Conservation (phyloP, 1,140 invertebrate species). For the Apis laboriosa region DNA sequence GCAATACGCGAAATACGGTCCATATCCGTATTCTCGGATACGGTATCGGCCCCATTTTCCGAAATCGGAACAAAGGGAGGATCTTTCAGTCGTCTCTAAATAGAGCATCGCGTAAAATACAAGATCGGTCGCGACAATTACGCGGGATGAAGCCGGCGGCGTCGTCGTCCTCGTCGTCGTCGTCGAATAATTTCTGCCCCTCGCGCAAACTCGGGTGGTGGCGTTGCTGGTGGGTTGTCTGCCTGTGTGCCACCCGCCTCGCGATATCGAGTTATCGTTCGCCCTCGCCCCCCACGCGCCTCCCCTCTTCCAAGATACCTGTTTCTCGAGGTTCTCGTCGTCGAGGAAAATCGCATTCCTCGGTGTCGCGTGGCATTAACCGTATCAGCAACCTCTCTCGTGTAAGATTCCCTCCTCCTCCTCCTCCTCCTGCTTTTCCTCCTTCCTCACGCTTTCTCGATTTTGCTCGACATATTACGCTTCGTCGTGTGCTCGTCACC, state of each 20-base stretch:
- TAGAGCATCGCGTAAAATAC: neutral
- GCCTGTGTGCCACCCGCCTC: neutral
- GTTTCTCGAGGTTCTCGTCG: conserved; percentile 31
- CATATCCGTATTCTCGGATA: rapidly evolving
- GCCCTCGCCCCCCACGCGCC: conserved; percentile 7
- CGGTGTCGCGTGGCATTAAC: conserved; percentile 39
- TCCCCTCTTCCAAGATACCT: conserved; percentile 14
- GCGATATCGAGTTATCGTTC: conserved; percentile 59
- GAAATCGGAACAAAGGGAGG: neutral
- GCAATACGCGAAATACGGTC: neutral
- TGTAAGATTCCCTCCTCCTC: conserved; percentile 15
- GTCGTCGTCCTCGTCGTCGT: conserved; percentile 2
- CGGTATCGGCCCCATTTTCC: too few species aligned
- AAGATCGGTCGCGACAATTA: conserved; percentile 25
- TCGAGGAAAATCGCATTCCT: conserved; percentile 53
- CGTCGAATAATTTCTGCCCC: conserved; percentile 38
- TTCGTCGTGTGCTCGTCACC: conserved; percentile 33
- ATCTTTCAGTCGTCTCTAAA: neutral
- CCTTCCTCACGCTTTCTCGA: neutral
- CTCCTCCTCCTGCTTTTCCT: too few species aligned
- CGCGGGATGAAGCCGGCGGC: conserved; percentile 36
- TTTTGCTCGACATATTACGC: conserved; percentile 46
- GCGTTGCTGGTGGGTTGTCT: neutral
- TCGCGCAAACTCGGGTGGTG: neutral
- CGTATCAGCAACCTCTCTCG: conserved; percentile 32